phyloP scores from a whole-genome alignment of 2,797 vertebrate species.

The Oceanodroma leucorhoa region DNA sequence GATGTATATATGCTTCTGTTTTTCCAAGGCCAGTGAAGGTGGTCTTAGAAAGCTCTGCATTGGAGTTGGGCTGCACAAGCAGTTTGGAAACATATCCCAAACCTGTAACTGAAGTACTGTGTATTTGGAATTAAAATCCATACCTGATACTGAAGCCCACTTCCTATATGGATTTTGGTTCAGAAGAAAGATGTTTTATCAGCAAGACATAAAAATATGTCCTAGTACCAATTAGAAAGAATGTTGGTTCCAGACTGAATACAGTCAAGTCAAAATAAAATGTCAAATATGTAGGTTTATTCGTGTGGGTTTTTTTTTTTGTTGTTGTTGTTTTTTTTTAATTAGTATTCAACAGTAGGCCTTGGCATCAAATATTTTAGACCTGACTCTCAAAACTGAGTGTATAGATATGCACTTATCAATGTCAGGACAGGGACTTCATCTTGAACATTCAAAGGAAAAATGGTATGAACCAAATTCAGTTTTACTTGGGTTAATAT shows the following conservation, averaged over 20 bases:
- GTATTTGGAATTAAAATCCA: not conserved
- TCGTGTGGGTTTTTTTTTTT: rapidly evolving
- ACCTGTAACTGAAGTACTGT: not conserved
- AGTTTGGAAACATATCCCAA: not conserved
- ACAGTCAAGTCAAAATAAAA: not conserved
- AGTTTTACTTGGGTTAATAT: not conserved
- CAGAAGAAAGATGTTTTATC: not conserved
- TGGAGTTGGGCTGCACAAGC: not conserved
- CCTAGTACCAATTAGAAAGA: not conserved
- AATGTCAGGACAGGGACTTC: not conserved
- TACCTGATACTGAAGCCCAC: not conserved
- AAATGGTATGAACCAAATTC: not conserved
- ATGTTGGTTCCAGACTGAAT: not conserved
- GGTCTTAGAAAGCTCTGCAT: not conserved
- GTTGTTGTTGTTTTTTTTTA: no score
- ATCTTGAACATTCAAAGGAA: not conserved
- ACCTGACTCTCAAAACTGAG: not conserved
- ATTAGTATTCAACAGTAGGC: not conserved
- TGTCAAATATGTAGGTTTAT: not conserved
- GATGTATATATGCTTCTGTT: not conserved
- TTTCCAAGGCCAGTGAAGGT: not conserved
- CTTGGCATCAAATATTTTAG: not conserved
- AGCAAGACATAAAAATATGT: not conserved
- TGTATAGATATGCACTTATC: not conserved
- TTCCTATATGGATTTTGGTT: not conserved